Conservation (phyloP, 2,113 vertebrate species). For the Campylomormyrus numenius region DNA sequence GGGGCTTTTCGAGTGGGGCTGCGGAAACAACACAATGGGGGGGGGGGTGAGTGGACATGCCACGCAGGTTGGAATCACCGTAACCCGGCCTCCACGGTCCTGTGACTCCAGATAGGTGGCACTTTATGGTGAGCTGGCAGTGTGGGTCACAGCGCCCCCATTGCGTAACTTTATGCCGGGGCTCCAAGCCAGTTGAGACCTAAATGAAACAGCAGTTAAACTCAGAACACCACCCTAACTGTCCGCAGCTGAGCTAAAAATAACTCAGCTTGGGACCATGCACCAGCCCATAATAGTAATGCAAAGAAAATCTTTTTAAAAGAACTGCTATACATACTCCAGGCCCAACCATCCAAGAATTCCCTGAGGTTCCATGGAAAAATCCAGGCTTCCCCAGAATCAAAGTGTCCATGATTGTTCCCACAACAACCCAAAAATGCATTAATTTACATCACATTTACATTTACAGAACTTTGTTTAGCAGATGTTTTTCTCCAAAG, state of each 20-base stretch:
- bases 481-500: neutral
- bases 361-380: neutral
- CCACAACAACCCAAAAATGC: neutral
- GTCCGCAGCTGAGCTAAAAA: neutral
- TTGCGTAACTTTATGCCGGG: neutral
- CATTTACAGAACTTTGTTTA: neutral
- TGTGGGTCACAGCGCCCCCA: neutral
- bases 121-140: conserved; percentile 8
- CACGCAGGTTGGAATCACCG: neutral
- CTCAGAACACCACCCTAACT: neutral
- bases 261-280: neutral
- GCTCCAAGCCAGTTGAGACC: neutral
- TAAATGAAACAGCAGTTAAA: conserved; percentile 9
- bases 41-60: neutral
- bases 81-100: too few relatives aligned
- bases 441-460: neutral
- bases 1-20: conserved; percentile 15
- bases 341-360: neutral
- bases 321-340: neutral
- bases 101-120: neutral
- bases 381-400: neutral
- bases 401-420: neutral
- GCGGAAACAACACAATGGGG: neutral
- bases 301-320: neutral
- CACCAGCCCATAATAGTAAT: neutral